Base-by-base conservation (phyloP, 2,888 invertebrate genomes). In the Epinotia nisella region DNA sequence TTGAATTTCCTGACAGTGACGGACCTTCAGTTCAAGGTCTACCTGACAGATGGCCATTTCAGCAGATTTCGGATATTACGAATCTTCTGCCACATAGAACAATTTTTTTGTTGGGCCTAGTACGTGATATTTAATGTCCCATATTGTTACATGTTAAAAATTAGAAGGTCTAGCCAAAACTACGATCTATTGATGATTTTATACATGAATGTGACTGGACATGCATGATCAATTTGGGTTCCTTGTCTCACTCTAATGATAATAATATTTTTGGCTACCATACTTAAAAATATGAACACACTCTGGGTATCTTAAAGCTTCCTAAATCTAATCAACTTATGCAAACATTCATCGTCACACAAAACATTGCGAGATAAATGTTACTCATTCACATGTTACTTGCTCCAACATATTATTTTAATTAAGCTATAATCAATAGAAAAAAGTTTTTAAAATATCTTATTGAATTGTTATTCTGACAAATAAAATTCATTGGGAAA, bases 11-110 rank as follows among this genome's bases (percentile, higher is more conserved):
- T 89, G 87, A 89, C 89, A 90, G 83, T 91, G 90, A 88, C 90
- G 90, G 85, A 82, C 83, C 80, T 81, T 78, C 82, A 82, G 88
- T 87, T 89, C 90, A 89, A 90, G 89, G 87, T 82, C 77, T 77
- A 55, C 71, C 59, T 78, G 81, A 83, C 87, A 85, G 84, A 88
- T 87, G 83, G 85, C 84, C 78, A 76, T 77, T 74, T 74, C 74
- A 75, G 70, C 62, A 71, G 59, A 73, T 75, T 71, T 45, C 41
- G 35, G 56, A 75, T 73, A 61, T 67, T 24, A 15, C 41, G 24
- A 59, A 58, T 19, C 41, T 24, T 71, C 29, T 55, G 60, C 65
- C 21, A 55, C 35, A 66, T 56, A 55, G 3, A 7, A 39, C 17
- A 41, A 10, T 41, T 10, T 39, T 56, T 56, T 13, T 9, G 1